These are phyloP conservation scores for Numenius arquata DNA, from an alignment of 2,113 vertebrate genomes.

Conservation along the genomic window DNA sequence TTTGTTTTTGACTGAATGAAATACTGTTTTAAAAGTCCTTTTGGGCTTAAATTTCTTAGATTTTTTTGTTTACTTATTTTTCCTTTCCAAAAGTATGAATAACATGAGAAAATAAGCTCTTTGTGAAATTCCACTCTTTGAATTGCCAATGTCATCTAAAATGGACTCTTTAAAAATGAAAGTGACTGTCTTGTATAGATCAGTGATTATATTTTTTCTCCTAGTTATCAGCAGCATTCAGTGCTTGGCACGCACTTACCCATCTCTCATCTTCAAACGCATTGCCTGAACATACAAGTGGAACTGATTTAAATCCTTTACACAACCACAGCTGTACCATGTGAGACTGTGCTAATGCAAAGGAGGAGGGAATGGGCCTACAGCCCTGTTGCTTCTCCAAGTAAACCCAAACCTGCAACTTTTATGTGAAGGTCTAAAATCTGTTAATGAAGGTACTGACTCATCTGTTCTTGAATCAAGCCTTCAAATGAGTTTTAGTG, in stretches of 20 bases:
- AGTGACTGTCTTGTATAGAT: not conserved
- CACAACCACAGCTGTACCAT: not conserved
- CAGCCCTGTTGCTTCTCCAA: not conserved
- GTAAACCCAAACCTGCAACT: not conserved
- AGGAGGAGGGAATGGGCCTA: not conserved
- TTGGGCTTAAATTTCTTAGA: not conserved
- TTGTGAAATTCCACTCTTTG: not conserved
- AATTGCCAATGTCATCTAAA: not conserved
- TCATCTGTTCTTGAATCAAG: constrained; percentile 25
- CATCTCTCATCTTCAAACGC: not conserved
- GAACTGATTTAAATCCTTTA: constrained; percentile 1
- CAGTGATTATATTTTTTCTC: not conserved
- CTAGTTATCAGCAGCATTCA: not conserved
- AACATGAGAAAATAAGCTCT: not conserved
- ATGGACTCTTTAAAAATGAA: not conserved
- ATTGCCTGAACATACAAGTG: not conserved
- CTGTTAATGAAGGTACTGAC: constrained; percentile 29
- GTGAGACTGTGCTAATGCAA: not conserved
- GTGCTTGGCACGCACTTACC: not conserved
- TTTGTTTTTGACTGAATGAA: not conserved
- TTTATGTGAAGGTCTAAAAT: constrained; percentile 5
- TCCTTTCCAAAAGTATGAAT: not conserved
- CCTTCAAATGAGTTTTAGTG: not conserved
- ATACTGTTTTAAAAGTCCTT: not conserved
- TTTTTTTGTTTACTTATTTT: not conserved